Conservation (phyloP, 2,888 invertebrate genomes). For the Biston betularia region DNA sequence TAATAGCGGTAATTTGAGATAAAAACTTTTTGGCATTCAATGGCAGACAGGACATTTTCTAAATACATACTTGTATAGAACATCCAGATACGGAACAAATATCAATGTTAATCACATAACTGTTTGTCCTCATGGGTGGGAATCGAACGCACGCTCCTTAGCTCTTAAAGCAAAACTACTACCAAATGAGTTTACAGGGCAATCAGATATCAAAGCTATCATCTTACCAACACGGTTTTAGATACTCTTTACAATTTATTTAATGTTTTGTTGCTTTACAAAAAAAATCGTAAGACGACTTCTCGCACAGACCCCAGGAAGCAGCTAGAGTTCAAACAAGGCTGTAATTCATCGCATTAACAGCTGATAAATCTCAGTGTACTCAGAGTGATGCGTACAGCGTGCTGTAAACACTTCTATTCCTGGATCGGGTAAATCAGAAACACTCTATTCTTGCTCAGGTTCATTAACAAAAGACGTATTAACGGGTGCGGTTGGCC, state of each 20-base stretch:
- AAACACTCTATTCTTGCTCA: slow-evolving; percentile 72
- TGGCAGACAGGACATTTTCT: no score
- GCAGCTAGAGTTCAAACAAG: slow-evolving; percentile 12
- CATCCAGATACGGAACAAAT: no score
- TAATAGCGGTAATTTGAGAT: no score
- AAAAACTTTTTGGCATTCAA: no score
- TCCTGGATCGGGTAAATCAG: slow-evolving; percentile 50
- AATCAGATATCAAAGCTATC: no score
- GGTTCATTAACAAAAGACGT: slow-evolving; percentile 72
- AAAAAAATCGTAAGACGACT: neutral
- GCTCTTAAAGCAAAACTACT: no score
- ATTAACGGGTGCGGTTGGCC: slow-evolving; percentile 35
- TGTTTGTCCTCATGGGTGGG: no score
- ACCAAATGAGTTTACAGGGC: no score
- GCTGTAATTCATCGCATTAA: slow-evolving; percentile 54
- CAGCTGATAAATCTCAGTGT: slow-evolving; percentile 71
- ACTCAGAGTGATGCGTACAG: slow-evolving; percentile 43
- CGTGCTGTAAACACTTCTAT: slow-evolving; percentile 67
- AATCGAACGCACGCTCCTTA: no score
- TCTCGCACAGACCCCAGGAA: slow-evolving; percentile 9
- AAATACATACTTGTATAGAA: no score
- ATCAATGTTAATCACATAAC: no score
- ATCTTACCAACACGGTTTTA: neutral
- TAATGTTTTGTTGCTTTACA: neutral
- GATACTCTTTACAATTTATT: neutral